These are phyloP conservation scores for Bursaphelenchus okinawaensis DNA, from an alignment of 2,888 invertebrate genomes.

Conservation along the genomic window DNA sequence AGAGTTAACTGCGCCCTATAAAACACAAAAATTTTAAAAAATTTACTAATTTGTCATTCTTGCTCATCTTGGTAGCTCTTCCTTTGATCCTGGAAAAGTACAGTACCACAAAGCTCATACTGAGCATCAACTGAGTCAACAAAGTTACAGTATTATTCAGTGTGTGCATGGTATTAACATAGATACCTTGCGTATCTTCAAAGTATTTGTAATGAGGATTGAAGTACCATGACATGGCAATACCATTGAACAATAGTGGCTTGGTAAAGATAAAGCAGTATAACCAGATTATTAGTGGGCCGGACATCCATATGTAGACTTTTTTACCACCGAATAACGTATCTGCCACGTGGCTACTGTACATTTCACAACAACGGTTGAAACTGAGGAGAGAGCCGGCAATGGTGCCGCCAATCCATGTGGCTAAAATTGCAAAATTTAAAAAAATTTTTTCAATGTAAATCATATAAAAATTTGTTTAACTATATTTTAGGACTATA, in stretches of 20 bases:
- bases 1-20: neutral
- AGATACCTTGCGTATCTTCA: neutral
- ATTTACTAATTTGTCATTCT: neutral
- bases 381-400: neutral
- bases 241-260: conserved; percentile 1
- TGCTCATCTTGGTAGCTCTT: neutral
- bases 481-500: too few relatives aligned
- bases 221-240: neutral
- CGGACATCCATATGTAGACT: neutral
- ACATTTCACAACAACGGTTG: conserved; percentile 5
- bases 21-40: neutral
- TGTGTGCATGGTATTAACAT: conserved; percentile 3
- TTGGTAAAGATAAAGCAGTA: neutral
- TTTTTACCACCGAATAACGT: neutral
- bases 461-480: neutral
- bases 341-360: neutral
- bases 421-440: neutral
- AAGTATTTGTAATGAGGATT: conserved; percentile 10
- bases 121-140: neutral
- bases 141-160: neutral
- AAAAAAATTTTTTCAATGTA: neutral
- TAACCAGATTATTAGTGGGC: neutral
- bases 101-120: neutral
- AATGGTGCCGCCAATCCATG: neutral
- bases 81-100: neutral